Percentiles rank a stretch among this genome's conserved stretches.
Conservation (phyloP, 2,888 invertebrate genomes). For the Hydrotaea cyrtoneurina region DNA sequence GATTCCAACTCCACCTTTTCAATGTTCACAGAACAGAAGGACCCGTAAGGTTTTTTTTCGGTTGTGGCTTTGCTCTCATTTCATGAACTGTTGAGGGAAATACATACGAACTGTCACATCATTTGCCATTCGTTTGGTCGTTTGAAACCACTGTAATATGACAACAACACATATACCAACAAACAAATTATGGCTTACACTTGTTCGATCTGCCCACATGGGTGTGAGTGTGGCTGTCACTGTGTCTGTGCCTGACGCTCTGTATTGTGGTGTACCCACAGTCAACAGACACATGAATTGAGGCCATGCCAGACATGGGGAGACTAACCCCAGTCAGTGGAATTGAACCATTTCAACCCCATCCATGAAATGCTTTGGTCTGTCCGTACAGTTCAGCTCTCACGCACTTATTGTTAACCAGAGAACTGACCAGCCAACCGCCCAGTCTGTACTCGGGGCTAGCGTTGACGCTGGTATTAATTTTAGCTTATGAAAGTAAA, state of each 20-base stretch:
- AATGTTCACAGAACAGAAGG: too few relatives aligned
- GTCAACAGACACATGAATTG: constrained; percentile 12
- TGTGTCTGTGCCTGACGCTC: neutral
- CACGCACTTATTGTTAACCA: constrained; percentile 16
- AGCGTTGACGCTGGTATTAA: neutral
- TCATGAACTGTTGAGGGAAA: too few relatives aligned
- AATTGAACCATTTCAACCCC: constrained; percentile 30
- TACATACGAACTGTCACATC: too few relatives aligned
- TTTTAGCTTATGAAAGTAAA: constrained; percentile 41
- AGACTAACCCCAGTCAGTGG: constrained; percentile 54
- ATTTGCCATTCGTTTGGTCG: too few relatives aligned
- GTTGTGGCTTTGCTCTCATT: too few relatives aligned
- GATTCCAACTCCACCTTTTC: too few relatives aligned
- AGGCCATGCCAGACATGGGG: constrained; percentile 46
- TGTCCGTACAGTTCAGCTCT: neutral
- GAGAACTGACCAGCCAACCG: neutral
- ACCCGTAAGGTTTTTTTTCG: too few relatives aligned
- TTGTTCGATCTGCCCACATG: neutral
- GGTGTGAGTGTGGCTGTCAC: constrained; percentile 9
- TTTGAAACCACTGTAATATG: neutral
- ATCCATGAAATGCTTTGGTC: too few relatives aligned
- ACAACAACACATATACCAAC: neutral
- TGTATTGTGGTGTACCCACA: neutral
- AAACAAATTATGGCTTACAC: neutral
- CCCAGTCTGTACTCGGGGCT: neutral